phyloP scores from a whole-genome alignment of 2,113 vertebrate species.

The Charina bottae region DNA sequence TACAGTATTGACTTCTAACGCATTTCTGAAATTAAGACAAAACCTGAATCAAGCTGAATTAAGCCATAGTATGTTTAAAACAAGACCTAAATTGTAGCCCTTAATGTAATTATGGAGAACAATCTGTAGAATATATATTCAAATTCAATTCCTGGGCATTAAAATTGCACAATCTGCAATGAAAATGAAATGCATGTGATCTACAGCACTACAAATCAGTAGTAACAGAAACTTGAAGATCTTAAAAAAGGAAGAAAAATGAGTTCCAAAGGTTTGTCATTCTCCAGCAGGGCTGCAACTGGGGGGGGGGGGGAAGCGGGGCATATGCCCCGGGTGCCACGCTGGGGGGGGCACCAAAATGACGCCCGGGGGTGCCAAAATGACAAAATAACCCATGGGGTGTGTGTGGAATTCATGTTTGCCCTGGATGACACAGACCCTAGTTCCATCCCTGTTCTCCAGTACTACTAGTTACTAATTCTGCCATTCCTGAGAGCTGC shows the following conservation, averaged over 20 bases:
- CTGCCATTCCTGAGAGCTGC: slow-evolving; percentile 47
- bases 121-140: slow-evolving; percentile 19
- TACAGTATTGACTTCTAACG: not conserved
- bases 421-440: too few relatives aligned
- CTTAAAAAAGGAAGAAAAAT: slow-evolving; percentile 14
- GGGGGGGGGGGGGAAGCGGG: too few relatives aligned
- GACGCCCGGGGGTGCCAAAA: too few relatives aligned
- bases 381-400: too few relatives aligned
- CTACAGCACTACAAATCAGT: not conserved
- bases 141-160: not conserved
- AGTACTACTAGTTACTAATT: slow-evolving; percentile 22
- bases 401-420: too few relatives aligned
- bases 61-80: slow-evolving; percentile 9
- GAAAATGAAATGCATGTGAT: not conserved
- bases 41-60: slow-evolving; percentile 1
- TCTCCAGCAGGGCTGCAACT: too few relatives aligned
- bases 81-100: slow-evolving; percentile 36
- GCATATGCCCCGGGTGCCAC: too few relatives aligned
- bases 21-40: slow-evolving; percentile 22
- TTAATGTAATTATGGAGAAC: slow-evolving; percentile 29
- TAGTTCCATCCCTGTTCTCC: too few relatives aligned
- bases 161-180: not conserved
- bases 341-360: too few relatives aligned
- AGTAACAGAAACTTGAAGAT: slow-evolving; percentile 13
- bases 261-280: not conserved